Base-by-base conservation (phyloP, 2,113 vertebrate genomes). In the Syngnathus typhle region DNA sequence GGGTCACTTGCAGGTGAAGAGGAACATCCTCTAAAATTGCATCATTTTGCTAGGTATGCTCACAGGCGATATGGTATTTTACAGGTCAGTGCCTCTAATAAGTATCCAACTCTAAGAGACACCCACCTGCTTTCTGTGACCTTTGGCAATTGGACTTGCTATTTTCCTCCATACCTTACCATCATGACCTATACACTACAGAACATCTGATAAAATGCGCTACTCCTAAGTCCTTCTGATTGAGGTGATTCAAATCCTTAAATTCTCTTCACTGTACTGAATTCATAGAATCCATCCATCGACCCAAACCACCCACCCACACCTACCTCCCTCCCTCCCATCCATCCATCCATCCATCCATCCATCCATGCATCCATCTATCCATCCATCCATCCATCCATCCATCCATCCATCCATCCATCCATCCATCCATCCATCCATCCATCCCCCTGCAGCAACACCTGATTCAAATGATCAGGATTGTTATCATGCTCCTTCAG, bases 21-120 rank as follows among this genome's bases (percentile, higher is more conserved):
- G 82, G 83, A 83, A 91, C 85, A 89, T 85, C 84, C 81, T 88
- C 87, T 88, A 81, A 91, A 89, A 89, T 90, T 88, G 83, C 89
- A 90, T 90, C 84, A 89, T 90, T 89, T 90, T 89, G 84, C 82
- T 76, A 75, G 84, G 83, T 79, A 80, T 80, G 83, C 85, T 87
- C 80, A 79, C 15, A 77, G 82, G 72, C 81, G 67, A 69, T 71
- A 71, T 87, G 84, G 82, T 89, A 88, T 90, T 92, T 91, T 84
- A 91, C 89, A 90, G 89, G 91, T 91, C 90, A 91, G 74, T 73
- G 80, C 75, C 65, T 81, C 80, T 88, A 88, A 87, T 87, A 85
- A 85, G 71, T 79, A 78, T 70, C 64, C 37, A 38, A 82, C 78
- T 84, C 76, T 76, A 74, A 69, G 61, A 80, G 78, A 83, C 82